Base-by-base conservation (phyloP, 37 sponge, comb jelly and placozoan genomes). In the Haliclona indistincta region DNA sequence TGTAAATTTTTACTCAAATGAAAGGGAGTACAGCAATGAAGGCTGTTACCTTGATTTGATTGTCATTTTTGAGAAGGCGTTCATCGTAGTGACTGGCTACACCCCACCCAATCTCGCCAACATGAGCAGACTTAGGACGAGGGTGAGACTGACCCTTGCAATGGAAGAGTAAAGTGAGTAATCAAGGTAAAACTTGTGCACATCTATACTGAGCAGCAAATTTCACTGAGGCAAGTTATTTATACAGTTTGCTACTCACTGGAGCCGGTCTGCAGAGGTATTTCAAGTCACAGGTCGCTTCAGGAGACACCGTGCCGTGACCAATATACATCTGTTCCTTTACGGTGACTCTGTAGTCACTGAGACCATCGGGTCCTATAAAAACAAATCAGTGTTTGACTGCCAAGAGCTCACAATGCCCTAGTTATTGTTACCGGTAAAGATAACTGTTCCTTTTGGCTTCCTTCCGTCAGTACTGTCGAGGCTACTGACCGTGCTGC, bases 61-160 rank as follows among this genome's bases (percentile, higher is more conserved):
- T 65, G 4, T 75, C 85, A 63, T 82, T 56, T 22, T 82, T 90
- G 7, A 81, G 71, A 0, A 79, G 64, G 8, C 81, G 56, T 38
- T 86, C 38, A 40, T 93, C 89, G 29, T 68, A 23, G 7, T 83
- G 51, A 30, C 38, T 54, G 1, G 85, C 78, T 2, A 90, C 81
- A 33, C 88, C 95, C 95, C 95, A 94, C 2, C 95, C 95, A 0
- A 94, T 70, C 53, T 94, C 95, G 40, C 95, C 95, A 4, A 85
- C 91, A 15, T 60, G 33, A 3, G 68, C 49, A 19, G 74, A 35
- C 82, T 75, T 92, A 0, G 89, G 74, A 5, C 68, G 77, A 26
- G 85, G 93, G 26, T 79, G 86, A 8, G 93, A 82, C 43, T 38
- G 47, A 2, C 11, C 56, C 92, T 91, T 51, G 67, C 55, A 72